A percentile compares a stretch with the other conserved stretches of the same genome.
Evolutionary conservation across 2,113 vertebrate genomes (phyloP).

Genomic region (Conger conger): DNA sequence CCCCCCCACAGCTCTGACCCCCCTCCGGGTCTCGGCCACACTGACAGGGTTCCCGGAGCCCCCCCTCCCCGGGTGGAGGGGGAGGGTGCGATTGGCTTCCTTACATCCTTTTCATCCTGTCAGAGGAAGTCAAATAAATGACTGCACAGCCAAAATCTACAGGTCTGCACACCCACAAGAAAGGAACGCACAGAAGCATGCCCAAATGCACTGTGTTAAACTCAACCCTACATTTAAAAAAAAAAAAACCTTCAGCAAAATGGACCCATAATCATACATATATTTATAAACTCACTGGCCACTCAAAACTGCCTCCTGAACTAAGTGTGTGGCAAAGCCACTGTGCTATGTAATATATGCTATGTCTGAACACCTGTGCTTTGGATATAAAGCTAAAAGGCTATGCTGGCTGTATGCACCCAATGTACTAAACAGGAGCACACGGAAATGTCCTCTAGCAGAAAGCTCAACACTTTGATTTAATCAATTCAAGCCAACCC

Average conservation of each 20-base stretch:
- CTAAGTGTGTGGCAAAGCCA: too few species aligned
- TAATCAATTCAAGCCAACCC: conserved; percentile 8
- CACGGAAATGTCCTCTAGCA: background rate
- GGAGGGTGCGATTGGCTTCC: background rate
- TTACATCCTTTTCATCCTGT: background rate
- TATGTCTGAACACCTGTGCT: background rate
- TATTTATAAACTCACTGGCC: too few species aligned
- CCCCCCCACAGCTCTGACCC: background rate
- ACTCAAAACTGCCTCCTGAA: too few species aligned
- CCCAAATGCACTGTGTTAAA: background rate
- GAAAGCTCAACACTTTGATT: background rate
- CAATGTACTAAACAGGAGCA: background rate
- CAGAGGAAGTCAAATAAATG: background rate
- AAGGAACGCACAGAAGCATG: background rate
- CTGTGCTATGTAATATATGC: too few species aligned
- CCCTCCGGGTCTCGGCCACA: background rate
- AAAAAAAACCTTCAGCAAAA: too few species aligned
- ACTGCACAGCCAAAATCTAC: background rate
- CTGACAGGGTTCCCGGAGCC: background rate
- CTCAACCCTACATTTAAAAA: too few species aligned
- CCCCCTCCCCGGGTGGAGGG: background rate
- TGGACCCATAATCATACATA: too few species aligned
- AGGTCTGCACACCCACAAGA: background rate
- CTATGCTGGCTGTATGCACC: background rate
- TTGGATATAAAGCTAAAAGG: background rate